Evolutionary conservation across 2,113 vertebrate species (phyloP).

Genomic region (Columbina picui): DNA sequence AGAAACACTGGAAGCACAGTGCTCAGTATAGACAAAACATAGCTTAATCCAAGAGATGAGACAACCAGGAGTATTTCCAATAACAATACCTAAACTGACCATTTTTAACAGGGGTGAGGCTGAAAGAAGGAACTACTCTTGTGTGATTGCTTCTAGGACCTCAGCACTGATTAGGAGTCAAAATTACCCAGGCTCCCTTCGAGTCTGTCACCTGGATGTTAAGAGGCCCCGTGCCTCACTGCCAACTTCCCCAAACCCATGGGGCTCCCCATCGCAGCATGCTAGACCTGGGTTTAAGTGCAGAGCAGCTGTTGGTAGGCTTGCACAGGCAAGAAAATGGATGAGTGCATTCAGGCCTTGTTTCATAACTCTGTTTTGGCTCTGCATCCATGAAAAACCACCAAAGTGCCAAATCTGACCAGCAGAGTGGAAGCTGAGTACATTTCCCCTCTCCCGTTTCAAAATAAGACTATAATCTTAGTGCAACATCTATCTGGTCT

Average conservation of each 20-base stretch:
- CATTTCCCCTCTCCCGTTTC: neutral
- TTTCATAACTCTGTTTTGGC: neutral
- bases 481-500: fast-evolving
- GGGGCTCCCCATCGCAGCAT: fast-evolving
- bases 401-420: neutral
- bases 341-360: neutral
- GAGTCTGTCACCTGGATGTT: fast-evolving
- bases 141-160: neutral
- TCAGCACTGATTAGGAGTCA: neutral
- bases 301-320: neutral
- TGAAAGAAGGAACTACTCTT: neutral
- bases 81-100: neutral
- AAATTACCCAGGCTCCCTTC: neutral
- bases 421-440: neutral
- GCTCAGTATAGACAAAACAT: neutral
- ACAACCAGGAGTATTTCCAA: neutral
- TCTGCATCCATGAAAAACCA: neutral
- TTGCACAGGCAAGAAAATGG: neutral
- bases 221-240: neutral
- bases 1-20: neutral
- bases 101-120: neutral
- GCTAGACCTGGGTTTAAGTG: fast-evolving
- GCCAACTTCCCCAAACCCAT: neutral
- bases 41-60: neutral
- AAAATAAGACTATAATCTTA: neutral